These are phyloP conservation scores for Drosophila subquinaria DNA, from an alignment of 2,888 invertebrate genomes.

Conservation along the genomic window DNA sequence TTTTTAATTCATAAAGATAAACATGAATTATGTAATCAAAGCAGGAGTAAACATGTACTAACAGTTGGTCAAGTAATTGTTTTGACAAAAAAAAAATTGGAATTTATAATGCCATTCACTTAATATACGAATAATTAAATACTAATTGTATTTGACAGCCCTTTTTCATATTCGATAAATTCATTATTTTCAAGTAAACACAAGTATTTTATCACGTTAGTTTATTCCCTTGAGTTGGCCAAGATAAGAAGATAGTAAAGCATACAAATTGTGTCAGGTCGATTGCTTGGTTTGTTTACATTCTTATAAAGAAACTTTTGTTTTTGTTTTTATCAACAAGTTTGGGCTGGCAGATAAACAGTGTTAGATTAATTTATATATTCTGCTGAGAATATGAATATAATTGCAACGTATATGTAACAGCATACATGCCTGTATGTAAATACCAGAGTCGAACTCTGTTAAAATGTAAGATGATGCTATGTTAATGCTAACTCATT, in stretches of 20 bases:
- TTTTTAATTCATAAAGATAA: slow-evolving; percentile 54
- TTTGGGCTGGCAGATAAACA: not conserved
- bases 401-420: too few relatives aligned
- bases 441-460: too few relatives aligned
- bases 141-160: not conserved
- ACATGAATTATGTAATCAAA: slow-evolving; percentile 39
- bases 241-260: slow-evolving; percentile 8
- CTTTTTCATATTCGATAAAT: not conserved
- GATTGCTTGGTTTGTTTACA: slow-evolving; percentile 10
- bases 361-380: not conserved
- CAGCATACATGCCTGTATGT: too few relatives aligned
- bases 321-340: not conserved
- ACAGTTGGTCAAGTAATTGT: not conserved
- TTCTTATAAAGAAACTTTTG: not conserved
- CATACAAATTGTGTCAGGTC: slow-evolving; percentile 21
- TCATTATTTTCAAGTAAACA: not conserved
- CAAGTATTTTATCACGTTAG: not conserved
- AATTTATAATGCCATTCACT: not conserved
- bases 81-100: not conserved
- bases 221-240: not conserved
- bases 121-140: not conserved
- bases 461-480: too few relatives aligned
- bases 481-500: too few relatives aligned
- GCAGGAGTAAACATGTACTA: not conserved
- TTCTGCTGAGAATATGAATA: too few relatives aligned